Conservation (phyloP, 2,113 vertebrate species). For the Hippocampus zosterae region DNA sequence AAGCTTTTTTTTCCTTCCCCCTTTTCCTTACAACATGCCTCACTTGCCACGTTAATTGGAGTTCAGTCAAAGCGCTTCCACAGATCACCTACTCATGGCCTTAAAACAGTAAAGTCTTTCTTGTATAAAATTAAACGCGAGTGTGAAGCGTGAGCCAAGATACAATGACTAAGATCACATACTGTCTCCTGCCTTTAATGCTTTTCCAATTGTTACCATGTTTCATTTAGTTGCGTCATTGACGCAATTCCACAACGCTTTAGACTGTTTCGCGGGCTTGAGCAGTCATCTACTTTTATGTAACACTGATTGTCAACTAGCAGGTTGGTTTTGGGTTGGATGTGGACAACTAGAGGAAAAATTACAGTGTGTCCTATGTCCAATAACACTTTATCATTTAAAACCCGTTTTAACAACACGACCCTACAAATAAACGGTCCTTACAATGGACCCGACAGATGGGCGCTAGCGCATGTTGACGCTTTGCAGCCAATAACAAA, state of each 20-base stretch:
- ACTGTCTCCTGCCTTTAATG: neutral
- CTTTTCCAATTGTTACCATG: slow-evolving; percentile 1
- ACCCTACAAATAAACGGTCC: too few relatives aligned
- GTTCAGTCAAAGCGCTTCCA: neutral
- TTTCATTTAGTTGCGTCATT: slow-evolving; percentile 6
- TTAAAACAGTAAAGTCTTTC: neutral
- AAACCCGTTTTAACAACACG: too few relatives aligned
- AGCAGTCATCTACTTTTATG: neutral
- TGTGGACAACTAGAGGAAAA: neutral
- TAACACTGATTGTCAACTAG: neutral
- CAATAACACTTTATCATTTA: neutral
- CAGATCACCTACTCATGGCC: neutral
- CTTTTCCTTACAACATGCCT: neutral
- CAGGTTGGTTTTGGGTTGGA: neutral
- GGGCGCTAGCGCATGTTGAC: too few relatives aligned
- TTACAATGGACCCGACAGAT: too few relatives aligned
- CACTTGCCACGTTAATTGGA: neutral
- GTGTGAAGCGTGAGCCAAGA: slow-evolving; percentile 4
- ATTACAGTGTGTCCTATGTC: neutral
- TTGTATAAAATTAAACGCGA: slow-evolving; percentile 8
- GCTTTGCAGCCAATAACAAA: too few relatives aligned
- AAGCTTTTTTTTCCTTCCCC: slow-evolving; percentile 1
- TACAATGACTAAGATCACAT: slow-evolving; percentile 2
- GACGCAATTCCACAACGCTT: neutral
- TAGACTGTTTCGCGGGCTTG: neutral